Conservation (phyloP, 2,113 vertebrate species). For the Poecile atricapillus region DNA sequence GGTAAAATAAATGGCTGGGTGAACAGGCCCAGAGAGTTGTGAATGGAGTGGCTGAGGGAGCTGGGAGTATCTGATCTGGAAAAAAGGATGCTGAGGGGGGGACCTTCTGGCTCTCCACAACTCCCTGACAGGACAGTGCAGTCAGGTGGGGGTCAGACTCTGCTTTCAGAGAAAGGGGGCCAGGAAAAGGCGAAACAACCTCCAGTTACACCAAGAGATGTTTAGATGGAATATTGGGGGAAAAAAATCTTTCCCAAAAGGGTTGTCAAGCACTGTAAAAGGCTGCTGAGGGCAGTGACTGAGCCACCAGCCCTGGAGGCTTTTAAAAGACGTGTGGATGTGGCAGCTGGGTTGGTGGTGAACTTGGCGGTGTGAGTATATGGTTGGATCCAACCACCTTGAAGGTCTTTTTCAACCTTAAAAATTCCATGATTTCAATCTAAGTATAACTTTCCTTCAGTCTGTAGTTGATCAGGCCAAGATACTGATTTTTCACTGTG, state of each 20-base stretch:
- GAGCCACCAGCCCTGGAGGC: neutral
- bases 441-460: neutral
- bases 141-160: neutral
- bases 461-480: neutral
- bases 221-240: neutral
- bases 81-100: neutral
- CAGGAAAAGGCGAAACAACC: neutral
- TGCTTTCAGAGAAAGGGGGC: neutral
- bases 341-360: neutral
- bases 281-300: neutral
- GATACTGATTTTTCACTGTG: neutral
- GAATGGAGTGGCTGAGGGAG: neutral
- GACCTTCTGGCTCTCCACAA: neutral
- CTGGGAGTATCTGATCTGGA: neutral
- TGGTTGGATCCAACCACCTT: fast-evolving
- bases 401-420: neutral
- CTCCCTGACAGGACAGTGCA: neutral
- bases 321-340: fast-evolving
- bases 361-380: neutral
- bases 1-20: neutral
- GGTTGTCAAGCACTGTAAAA: neutral
- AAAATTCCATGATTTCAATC: neutral
- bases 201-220: neutral
- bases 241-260: neutral
- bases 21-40: neutral